phyloP scores from a whole-genome alignment of 2,888 invertebrate species.

The Norana najaformis region DNA sequence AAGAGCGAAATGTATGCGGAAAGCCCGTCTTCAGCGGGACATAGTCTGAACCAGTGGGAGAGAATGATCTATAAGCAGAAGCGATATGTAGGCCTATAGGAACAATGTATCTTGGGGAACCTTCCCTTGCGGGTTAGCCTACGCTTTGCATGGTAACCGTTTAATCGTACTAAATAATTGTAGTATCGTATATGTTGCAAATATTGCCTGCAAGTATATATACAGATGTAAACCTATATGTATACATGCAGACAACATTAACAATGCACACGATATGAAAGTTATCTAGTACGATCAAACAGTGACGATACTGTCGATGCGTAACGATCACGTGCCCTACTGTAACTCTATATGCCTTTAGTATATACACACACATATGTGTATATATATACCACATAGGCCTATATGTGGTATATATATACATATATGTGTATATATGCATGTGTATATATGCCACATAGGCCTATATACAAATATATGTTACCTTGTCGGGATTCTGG shows the following conservation, averaged over 20 bases:
- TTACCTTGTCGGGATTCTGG: constrained; percentile 18
- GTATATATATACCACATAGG: background rate
- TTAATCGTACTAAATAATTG: background rate
- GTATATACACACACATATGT: background rate
- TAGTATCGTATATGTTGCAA: background rate
- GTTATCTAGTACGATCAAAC: background rate
- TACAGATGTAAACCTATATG: background rate
- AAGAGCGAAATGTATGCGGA: too few relatives aligned
- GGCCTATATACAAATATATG: background rate
- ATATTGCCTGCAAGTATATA: background rate
- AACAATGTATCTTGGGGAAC: background rate
- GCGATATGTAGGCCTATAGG: too few relatives aligned
- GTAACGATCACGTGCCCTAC: background rate
- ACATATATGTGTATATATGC: background rate
- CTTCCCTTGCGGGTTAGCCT: background rate
- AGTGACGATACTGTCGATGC: background rate
- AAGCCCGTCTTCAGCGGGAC: too few relatives aligned
- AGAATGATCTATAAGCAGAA: too few relatives aligned
- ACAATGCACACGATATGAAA: background rate
- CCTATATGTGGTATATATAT: background rate
- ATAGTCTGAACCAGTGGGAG: background rate
- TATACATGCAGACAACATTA: background rate
- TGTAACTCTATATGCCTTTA: background rate
- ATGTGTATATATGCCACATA: background rate
- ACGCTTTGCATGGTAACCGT: too few relatives aligned